Conservation (phyloP, 1,140 invertebrate species). For the Drosophila novamexicana region DNA sequence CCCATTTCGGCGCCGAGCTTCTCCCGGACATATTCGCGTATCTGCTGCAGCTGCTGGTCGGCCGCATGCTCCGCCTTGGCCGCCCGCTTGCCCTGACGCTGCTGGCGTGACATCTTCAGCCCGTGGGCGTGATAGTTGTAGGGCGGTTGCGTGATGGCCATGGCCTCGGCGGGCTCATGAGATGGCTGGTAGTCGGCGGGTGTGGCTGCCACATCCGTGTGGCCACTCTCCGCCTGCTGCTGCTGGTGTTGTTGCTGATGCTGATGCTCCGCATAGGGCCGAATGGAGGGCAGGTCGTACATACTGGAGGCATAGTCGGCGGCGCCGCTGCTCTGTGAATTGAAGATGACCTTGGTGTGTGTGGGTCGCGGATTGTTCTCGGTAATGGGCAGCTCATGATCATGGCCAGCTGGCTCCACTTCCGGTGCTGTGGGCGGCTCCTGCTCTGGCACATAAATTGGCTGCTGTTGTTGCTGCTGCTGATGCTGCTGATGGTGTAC, state of each 20-base stretch:
- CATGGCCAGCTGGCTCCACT: slow-evolving; percentile 21
- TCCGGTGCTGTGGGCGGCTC: slow-evolving; percentile 46
- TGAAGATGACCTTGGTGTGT: slow-evolving; percentile 82
- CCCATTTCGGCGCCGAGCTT: slow-evolving; percentile 79
- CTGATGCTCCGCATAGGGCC: slow-evolving; percentile 57
- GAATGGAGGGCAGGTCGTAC: slow-evolving; percentile 52
- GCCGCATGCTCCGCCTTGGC: slow-evolving; percentile 39
- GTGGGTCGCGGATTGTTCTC: slow-evolving; percentile 80
- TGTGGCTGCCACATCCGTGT: slow-evolving; percentile 21
- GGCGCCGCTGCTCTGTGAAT: slow-evolving; percentile 41
- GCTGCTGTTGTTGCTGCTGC: slow-evolving; percentile 29
- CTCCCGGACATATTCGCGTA: slow-evolving; percentile 74
- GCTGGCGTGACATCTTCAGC: slow-evolving; percentile 38
- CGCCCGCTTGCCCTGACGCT: slow-evolving; percentile 58
- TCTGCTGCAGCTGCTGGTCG: slow-evolving; percentile 67
- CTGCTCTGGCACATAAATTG: slow-evolving; percentile 63
- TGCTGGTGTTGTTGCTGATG: slow-evolving; percentile 35
- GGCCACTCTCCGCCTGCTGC: slow-evolving; percentile 36
- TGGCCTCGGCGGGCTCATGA: slow-evolving; percentile 14
- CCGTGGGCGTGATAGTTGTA: slow-evolving; percentile 80
- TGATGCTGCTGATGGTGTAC: slow-evolving; percentile 22
- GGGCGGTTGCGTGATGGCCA: slow-evolving; percentile 61
- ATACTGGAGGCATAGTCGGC: slow-evolving; percentile 40
- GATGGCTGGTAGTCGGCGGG: slow-evolving; percentile 35
- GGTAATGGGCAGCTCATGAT: slow-evolving; percentile 57